Percentiles rank a stretch among this genome's conserved stretches.
These are phyloP conservation scores for Drosophila orosa DNA, from an alignment of 1,140 invertebrate genomes.

Conservation along the genomic window DNA sequence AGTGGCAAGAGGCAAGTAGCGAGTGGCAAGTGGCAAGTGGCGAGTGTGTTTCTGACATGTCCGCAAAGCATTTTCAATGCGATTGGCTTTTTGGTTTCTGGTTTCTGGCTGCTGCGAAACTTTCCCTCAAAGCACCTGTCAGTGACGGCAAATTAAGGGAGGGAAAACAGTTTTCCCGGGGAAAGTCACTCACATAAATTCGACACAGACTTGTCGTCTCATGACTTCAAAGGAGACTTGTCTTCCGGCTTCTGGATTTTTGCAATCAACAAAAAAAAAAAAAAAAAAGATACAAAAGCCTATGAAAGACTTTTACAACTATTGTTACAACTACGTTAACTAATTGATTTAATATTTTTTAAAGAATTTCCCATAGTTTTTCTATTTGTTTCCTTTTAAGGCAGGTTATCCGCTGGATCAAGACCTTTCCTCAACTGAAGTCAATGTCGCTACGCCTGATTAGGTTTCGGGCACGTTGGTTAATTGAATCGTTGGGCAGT, in stretches of 20 bases:
- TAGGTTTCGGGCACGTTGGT: conserved; percentile 24
- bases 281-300: not conserved
- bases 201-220: not conserved
- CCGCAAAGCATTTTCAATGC: conserved; percentile 40
- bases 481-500: conserved; percentile 59
- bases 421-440: not conserved
- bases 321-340: not conserved
- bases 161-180: conserved; percentile 1
- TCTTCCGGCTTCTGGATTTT: not conserved
- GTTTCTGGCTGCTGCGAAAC: conserved; percentile 16
- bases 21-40: not conserved
- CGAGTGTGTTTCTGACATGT: conserved; percentile 43
- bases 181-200: not conserved
- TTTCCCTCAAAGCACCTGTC: conserved; percentile 22
- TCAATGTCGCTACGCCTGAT: conserved; percentile 41
- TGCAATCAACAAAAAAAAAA: too few relatives aligned
- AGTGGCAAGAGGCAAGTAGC: not conserved
- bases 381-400: not conserved
- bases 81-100: conserved; percentile 27
- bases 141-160: conserved; percentile 16
- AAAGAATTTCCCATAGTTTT: not conserved
- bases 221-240: conserved; percentile 10
- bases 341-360: not conserved
- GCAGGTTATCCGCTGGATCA: not conserved
- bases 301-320: too few relatives aligned